These are phyloP conservation scores for Heliconius ismenius DNA, from an alignment of 2,888 invertebrate species.

Conservation along the genomic window DNA sequence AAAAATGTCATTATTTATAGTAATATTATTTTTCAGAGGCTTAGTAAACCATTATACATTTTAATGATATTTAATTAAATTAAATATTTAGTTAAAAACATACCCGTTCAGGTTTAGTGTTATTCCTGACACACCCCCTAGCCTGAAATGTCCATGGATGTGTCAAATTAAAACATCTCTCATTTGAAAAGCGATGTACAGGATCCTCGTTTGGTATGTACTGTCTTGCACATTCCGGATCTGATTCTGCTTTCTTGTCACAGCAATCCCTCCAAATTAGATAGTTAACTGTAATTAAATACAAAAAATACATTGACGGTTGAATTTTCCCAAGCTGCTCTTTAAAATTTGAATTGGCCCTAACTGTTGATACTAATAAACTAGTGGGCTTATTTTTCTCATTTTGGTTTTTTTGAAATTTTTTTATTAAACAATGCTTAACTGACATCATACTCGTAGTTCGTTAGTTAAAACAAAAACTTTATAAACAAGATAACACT, in stretches of 20 bases:
- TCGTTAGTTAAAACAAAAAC: too few relatives aligned
- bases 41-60: too few relatives aligned
- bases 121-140: constrained; percentile 49
- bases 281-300: constrained; percentile 51
- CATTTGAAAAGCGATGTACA: constrained; percentile 52
- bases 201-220: constrained; percentile 52
- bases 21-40: too few relatives aligned
- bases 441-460: too few relatives aligned
- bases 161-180: constrained; percentile 55
- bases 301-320: background rate
- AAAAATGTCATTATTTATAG: background rate
- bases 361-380: background rate
- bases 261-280: constrained; percentile 53
- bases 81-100: background rate
- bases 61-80: too few relatives aligned
- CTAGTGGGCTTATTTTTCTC: background rate
- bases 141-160: constrained; percentile 53
- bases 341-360: too few relatives aligned
- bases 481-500: too few relatives aligned
- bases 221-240: constrained; percentile 50
- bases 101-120: constrained; percentile 50
- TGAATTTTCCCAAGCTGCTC: too few relatives aligned
- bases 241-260: constrained; percentile 44
- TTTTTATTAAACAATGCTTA: too few relatives aligned
- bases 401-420: too few relatives aligned